phyloP scores from a whole-genome alignment of 37 sponge, comb jelly and placozoan genomes.

The Petrosia ficiformis region DNA sequence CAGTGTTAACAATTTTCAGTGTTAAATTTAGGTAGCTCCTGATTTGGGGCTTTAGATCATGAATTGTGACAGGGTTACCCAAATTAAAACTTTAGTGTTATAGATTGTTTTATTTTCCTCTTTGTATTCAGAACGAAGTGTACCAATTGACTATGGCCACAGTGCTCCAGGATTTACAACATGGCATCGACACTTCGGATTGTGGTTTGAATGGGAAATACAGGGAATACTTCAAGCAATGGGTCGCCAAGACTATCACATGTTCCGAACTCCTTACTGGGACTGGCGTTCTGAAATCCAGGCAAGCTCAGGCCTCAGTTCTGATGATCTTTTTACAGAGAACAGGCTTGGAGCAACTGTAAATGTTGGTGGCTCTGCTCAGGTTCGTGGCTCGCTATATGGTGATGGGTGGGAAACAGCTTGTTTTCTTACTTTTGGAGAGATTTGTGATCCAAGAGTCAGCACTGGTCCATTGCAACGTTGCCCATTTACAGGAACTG shows the following conservation, averaged over 20 bases:
- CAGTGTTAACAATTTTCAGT: too few relatives aligned
- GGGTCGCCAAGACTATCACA: slow-evolving; percentile 30
- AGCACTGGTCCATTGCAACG: slow-evolving; percentile 35
- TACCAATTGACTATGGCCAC: slow-evolving; percentile 38
- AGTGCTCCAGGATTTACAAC: slow-evolving; percentile 43
- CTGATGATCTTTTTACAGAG: slow-evolving; percentile 32
- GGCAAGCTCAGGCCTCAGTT: slow-evolving; percentile 11
- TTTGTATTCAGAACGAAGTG: too few relatives aligned
- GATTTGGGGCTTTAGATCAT: too few relatives aligned
- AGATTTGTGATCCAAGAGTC: slow-evolving; percentile 41
- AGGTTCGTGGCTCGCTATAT: slow-evolving; percentile 16
- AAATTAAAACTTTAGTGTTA: too few relatives aligned
- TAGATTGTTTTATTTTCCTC: too few relatives aligned
- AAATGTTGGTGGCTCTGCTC: slow-evolving; percentile 30
- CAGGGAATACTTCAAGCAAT: slow-evolving; percentile 24
- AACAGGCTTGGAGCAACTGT: slow-evolving; percentile 22
- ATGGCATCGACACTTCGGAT: slow-evolving; percentile 29
- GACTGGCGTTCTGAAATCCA: slow-evolving; percentile 52
- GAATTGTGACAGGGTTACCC: too few relatives aligned
- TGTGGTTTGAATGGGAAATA: slow-evolving; percentile 55
- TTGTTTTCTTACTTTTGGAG: slow-evolving; percentile 11
- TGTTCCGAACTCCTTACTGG: slow-evolving; percentile 47
- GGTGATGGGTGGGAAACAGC: slow-evolving; percentile 43
- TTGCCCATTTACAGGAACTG: slow-evolving; percentile 42
- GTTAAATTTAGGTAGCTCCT: too few relatives aligned